Evolutionary conservation across 2,113 vertebrate genomes (phyloP).

Genomic region (Sphyrna mokarran): DNA sequence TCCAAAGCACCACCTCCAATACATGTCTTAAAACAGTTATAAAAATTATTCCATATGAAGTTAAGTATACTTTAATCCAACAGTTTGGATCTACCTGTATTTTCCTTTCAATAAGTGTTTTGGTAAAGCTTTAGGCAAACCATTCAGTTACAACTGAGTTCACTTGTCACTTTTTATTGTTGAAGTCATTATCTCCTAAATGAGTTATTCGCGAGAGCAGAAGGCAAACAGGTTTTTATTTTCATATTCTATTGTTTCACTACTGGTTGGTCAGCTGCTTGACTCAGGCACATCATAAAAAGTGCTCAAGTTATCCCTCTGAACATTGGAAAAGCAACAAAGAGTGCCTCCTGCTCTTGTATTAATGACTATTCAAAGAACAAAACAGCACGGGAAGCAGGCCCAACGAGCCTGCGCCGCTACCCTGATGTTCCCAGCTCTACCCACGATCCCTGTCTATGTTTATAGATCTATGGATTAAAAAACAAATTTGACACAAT

Average conservation of each 20-base stretch:
- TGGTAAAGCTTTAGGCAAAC: not conserved
- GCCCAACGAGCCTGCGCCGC: too few species aligned
- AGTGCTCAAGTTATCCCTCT: not conserved
- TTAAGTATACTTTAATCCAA: not conserved
- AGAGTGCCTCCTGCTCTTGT: not conserved
- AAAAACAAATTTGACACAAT: too few species aligned
- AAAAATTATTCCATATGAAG: not conserved
- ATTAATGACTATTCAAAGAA: not conserved
- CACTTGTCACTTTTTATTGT: not conserved
- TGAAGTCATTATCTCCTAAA: not conserved
- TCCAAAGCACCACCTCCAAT: not conserved
- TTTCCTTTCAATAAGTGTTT: not conserved
- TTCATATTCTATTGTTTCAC: not conserved
- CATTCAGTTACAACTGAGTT: not conserved
- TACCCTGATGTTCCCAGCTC: too few species aligned
- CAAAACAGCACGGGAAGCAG: too few species aligned
- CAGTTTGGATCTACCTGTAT: not conserved
- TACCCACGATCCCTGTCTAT: too few species aligned
- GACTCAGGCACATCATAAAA: not conserved
- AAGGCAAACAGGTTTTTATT: not conserved
- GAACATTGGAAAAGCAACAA: not conserved
- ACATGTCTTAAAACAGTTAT: not conserved
- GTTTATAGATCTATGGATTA: too few species aligned
- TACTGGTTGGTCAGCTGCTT: not conserved
- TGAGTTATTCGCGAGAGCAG: not conserved